Evolutionary conservation across 2,113 vertebrate genomes (phyloP).

Genomic region (Leucopsar rothschildi): DNA sequence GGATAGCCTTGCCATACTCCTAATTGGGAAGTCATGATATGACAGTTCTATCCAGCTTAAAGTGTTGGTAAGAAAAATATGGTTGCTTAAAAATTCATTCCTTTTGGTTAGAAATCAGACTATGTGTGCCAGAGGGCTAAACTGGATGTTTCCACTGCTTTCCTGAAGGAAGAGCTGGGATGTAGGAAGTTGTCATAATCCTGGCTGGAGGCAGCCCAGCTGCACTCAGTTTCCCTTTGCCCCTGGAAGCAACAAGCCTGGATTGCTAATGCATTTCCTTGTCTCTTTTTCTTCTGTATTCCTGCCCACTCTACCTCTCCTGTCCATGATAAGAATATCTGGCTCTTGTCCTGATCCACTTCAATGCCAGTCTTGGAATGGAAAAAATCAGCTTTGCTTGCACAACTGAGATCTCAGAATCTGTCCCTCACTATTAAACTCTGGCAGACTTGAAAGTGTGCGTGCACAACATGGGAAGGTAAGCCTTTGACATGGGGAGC

Average conservation of each 20-base stretch:
- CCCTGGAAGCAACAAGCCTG: neutral
- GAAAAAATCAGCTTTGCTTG: neutral
- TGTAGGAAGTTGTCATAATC: neutral
- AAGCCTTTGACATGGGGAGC: neutral
- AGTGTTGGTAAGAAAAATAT: neutral
- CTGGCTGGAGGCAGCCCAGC: neutral
- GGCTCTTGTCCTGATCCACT: neutral
- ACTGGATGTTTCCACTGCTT: neutral
- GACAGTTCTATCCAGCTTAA: neutral
- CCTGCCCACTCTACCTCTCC: neutral
- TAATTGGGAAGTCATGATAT: neutral
- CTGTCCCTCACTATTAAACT: neutral
- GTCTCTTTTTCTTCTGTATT: neutral
- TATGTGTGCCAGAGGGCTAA: neutral
- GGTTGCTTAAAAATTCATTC: neutral
- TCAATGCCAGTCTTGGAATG: neutral
- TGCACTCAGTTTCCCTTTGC: neutral
- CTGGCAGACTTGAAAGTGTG: neutral
- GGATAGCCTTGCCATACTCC: neutral
- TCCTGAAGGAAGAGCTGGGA: neutral
- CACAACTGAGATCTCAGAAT: neutral
- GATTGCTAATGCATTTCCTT: neutral
- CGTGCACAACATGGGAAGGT: neutral
- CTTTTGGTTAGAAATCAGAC: neutral
- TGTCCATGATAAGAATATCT: neutral